These are phyloP conservation scores for Lathronympha strigana DNA, from an alignment of 2,888 invertebrate genomes.

Conservation along the genomic window DNA sequence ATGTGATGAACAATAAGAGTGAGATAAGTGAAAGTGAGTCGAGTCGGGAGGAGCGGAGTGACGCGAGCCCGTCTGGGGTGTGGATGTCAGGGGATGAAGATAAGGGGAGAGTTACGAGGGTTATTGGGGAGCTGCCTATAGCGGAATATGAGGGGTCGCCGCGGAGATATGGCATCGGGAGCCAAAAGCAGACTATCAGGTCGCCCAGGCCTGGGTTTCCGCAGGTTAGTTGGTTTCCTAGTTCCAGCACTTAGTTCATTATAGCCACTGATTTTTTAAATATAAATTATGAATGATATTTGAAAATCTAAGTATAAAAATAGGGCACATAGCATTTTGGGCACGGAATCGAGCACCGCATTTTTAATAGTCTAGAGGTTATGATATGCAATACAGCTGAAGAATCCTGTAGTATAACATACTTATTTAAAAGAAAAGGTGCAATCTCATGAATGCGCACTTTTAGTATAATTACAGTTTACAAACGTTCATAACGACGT, in stretches of 20 bases:
- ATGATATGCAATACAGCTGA: not conserved
- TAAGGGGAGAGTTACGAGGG: conserved; percentile 82
- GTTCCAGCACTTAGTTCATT: not conserved
- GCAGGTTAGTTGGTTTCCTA: conserved; percentile 79
- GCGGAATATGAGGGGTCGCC: conserved; percentile 97
- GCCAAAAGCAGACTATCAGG: conserved; percentile 88
- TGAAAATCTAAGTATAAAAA: not conserved
- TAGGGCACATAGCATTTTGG: conserved; percentile 21
- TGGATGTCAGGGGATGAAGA: conserved; percentile 73
- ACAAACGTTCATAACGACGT: too few species aligned
- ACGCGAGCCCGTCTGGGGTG: conserved; percentile 68
- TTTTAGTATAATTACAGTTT: too few species aligned
- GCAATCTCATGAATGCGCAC: too few species aligned
- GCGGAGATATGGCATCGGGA: conserved; percentile 90
- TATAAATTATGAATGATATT: not conserved
- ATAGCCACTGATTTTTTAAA: not conserved
- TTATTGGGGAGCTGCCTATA: conserved; percentile 94
- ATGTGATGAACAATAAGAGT: conserved; percentile 78
- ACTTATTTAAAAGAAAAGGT: too few species aligned
- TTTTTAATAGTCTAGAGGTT: not conserved
- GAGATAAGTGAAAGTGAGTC: conserved; percentile 72
- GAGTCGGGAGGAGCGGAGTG: conserved; percentile 67
- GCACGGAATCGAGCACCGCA: conserved; percentile 8
- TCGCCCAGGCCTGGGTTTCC: conserved; percentile 95
- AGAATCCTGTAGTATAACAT: not conserved